Evolutionary conservation across 2,113 vertebrate genomes (phyloP).

Genomic region (Anthoscopus minutus): DNA sequence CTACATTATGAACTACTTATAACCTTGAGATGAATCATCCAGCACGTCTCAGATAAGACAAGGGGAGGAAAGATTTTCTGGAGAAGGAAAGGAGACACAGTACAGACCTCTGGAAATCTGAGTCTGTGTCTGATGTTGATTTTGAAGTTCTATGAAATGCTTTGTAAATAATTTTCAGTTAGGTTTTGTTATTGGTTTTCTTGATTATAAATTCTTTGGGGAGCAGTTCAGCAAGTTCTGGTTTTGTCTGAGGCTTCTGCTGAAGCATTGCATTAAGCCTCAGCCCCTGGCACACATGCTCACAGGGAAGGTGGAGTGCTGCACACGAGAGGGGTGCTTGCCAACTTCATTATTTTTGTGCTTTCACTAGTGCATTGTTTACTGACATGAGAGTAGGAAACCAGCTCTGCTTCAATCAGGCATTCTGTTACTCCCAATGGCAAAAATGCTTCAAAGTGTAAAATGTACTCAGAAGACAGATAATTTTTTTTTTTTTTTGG

Average conservation of each 20-base stretch:
- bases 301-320: neutral
- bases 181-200: neutral
- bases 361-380: neutral
- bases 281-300: neutral
- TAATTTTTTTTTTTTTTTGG: neutral
- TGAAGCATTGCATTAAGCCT: neutral
- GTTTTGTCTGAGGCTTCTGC: neutral
- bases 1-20: neutral
- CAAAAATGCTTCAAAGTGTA: constrained; percentile 10
- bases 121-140: neutral
- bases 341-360: neutral
- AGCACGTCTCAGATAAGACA: neutral
- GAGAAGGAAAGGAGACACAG: neutral
- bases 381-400: neutral
- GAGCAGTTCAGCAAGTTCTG: neutral
- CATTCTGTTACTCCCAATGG: neutral
- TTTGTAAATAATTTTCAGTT: neutral
- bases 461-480: neutral
- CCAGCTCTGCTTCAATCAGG: neutral
- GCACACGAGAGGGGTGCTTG: neutral
- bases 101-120: neutral
- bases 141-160: neutral
- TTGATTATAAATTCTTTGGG: neutral
- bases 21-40: neutral
- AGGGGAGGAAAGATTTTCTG: neutral